Evolutionary conservation across 2,797 vertebrate genomes (phyloP), one percentile per base, ranked within the genome.

Genomic region (Acipenser oxyrinchus): DNA sequence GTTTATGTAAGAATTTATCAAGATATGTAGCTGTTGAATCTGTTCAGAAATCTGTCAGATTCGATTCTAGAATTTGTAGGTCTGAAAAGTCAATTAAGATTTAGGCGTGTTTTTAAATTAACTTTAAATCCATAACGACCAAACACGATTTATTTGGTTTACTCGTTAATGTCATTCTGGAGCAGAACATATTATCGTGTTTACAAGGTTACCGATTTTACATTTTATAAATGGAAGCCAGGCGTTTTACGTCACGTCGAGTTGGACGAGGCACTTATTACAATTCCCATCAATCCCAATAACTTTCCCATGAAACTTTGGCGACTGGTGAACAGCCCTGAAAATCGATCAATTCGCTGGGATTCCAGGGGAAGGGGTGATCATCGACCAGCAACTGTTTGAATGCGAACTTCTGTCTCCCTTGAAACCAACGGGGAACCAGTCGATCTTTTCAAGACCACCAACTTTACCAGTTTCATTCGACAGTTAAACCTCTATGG

Each of bases 401-500:
- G 86, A 93, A 84, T 52, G 15, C 0, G 86, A 93, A 74, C 67
- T 95, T 53, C 82, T 95, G 64, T 79, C 81, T 13, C 72, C 80
- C 0, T 1, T 64, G 0, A 59, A 51, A 9, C 8, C 37, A 0
- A 7, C 53, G 0, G n/a, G 6, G 63, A 74, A 10, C 66, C 66
- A 0, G 1, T 48, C 0, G 71, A 83, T 13, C 2, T 81, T 59
- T 95, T 95, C 78, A 95, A 88, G 71, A 92, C 89, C 1, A 87
- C 74, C 69, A 91, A 91, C 69, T 95, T 95, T 79, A 77, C 78
- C 10, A 95, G 93, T 77, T 93, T 96, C 67, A 75, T 94, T 77
- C 93, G 93, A 0, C 92, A 95, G 80, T 90, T 96, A 69, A 94
- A 95, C 64, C 84, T 94, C 0, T 96, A 95, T 2, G 94, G 93